These are phyloP conservation scores for Apeira syringaria DNA, from an alignment of 2,888 invertebrate species.

Conservation along the genomic window DNA sequence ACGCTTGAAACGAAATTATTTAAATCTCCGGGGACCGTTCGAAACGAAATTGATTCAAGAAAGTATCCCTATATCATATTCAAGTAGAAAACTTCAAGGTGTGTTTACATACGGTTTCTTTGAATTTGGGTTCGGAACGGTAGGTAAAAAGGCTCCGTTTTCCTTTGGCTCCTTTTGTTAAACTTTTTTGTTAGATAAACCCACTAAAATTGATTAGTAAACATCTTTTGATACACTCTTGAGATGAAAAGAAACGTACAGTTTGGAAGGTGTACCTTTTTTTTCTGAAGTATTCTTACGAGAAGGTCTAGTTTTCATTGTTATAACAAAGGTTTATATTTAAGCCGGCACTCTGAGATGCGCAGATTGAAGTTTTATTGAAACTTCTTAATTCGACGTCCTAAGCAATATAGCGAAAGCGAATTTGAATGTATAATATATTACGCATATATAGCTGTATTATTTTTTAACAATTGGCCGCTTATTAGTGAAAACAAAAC, in stretches of 20 bases:
- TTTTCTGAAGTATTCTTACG: too few relatives aligned
- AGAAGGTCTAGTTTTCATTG: too few relatives aligned
- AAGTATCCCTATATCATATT: not conserved
- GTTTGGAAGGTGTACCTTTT: not conserved
- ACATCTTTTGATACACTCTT: slow-evolving; percentile 11
- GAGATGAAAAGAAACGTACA: slow-evolving; percentile 8
- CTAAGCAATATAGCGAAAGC: too few relatives aligned
- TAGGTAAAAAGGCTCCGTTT: not conserved
- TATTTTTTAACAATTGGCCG: too few relatives aligned
- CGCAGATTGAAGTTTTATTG: too few relatives aligned
- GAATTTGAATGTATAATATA: too few relatives aligned
- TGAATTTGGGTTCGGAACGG: not conserved
- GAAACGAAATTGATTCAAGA: not conserved
- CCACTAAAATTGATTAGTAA: slow-evolving; percentile 21
- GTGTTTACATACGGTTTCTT: slow-evolving; percentile 2
- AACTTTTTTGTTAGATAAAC: slow-evolving; percentile 17
- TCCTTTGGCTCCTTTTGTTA: slow-evolving; percentile 12
- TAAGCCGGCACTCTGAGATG: too few relatives aligned
- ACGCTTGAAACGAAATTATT: not conserved
- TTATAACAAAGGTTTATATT: too few relatives aligned
- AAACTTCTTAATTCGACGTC: too few relatives aligned
- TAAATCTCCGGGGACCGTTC: not conserved
- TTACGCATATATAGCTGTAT: too few relatives aligned
- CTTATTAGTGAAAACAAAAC: too few relatives aligned
- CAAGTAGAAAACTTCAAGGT: not conserved